Conservation (phyloP, 1,140 invertebrate species). For the Heterodera schachtii region DNA sequence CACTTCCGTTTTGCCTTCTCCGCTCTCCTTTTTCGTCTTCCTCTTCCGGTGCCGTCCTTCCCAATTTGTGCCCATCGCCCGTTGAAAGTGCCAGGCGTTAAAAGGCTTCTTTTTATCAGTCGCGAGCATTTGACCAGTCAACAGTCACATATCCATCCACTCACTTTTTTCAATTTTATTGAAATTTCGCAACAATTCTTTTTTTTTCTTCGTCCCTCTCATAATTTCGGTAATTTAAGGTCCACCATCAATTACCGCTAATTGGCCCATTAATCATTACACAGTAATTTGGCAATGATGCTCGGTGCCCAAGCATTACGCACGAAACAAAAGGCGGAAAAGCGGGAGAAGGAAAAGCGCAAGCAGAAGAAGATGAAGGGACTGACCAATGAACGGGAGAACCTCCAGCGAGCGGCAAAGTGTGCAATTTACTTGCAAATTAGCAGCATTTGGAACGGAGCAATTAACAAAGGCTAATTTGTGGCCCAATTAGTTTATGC, state of each 20-base stretch:
- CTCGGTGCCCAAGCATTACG: constrained; percentile 5
- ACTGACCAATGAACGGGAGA: constrained; percentile 28
- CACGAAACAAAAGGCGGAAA: constrained; percentile 10
- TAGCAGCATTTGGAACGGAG: not conserved
- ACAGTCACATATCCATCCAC: not conserved
- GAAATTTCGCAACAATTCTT: not conserved
- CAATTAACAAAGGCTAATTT: not conserved
- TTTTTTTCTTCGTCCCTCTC: no score
- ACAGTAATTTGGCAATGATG: not conserved
- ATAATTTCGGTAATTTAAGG: no score
- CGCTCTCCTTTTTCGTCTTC: no score
- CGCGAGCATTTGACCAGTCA: not conserved
- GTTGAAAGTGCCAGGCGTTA: not conserved
- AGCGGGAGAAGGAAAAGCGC: constrained; percentile 7
- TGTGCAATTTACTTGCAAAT: not conserved
- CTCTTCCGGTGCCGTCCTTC: not conserved
- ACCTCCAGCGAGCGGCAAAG: constrained; percentile 7
- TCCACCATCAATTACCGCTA: no score
- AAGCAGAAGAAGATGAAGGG: constrained; percentile 48
- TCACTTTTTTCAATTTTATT: not conserved
- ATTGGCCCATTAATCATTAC: no score
- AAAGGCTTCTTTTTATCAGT: not conserved
- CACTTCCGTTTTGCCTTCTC: no score
- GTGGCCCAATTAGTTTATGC: no score
- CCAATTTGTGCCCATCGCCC: not conserved